Base-by-base conservation (phyloP, 2,888 invertebrate species). In the Patella ulyssiponensis region DNA sequence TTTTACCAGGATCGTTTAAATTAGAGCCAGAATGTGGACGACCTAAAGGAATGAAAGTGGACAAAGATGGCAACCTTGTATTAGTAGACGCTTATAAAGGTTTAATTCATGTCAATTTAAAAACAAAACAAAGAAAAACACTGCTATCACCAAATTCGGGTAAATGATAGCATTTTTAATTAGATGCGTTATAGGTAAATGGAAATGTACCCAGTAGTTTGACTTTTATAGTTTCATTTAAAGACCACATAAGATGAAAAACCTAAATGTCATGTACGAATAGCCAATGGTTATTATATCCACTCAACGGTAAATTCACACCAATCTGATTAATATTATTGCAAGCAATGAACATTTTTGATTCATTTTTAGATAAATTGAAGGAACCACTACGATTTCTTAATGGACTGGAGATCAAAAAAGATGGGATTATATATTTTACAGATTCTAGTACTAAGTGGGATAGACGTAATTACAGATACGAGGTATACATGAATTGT, bases 1-100 rank as follows among this genome's bases (percentile, higher is more conserved):
- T 75, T 4, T 51, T 77, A 12, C 74, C 77, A 82, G 86, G 87
- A 14, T 79, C 79, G 5, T 85, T 83, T 69, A 82, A 84, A 2
- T 69, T 84, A 52, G 87, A 87, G 78, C 85, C 86, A 7, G 58
- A 76, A 17, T 87, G 87, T 80, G 87, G 87, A 3, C 80, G 87
- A 27, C 86, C 86, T 14, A 87, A 87, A 69, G 87, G 87, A 15
- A 86, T 87, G 85, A 86, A 86, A 78, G 64, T 87, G 17, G 81
- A 79, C 74, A 70, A 54, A 15, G 77, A 82, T 72, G 85, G 82
- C 0, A 64, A 81, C 33, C 80, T 86, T n/a, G 78, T 85, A 58
- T 81, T 86, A 7, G 83, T 84, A 4, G 86, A 87, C 71, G 82
- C 86, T 0, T 87, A 86, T 72, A 83, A 81, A 73, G 87, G 87